Conservation (phyloP, 2,797 vertebrate species). For the Sebastes alutus region DNA sequence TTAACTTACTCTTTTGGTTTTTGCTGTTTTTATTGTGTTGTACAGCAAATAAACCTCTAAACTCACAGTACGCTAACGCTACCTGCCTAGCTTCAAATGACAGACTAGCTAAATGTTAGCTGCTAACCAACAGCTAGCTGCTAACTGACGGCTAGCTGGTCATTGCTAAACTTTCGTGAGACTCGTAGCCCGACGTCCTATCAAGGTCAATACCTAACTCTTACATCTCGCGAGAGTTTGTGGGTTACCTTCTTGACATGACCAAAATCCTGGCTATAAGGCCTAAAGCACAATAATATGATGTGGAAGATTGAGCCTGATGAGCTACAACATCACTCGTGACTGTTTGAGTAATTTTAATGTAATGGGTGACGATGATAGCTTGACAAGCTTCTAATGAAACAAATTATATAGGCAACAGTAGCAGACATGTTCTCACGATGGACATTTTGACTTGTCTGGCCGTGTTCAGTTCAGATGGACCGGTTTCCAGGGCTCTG, state of each 20-base stretch:
- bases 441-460: background rate
- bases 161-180: too few species aligned
- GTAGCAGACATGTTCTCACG: background rate
- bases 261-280: too few species aligned
- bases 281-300: background rate
- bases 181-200: too few species aligned
- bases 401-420: background rate
- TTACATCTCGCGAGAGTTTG: too few species aligned
- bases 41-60: background rate
- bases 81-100: background rate
- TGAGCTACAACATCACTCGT: background rate
- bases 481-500: background rate
- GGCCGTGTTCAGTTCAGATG: background rate
- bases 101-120: background rate
- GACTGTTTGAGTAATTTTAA: background rate
- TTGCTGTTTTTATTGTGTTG: too few species aligned
- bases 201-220: rapidly evolving
- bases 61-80: background rate
- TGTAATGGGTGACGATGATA: background rate
- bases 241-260: too few species aligned
- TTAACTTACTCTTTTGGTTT: background rate
- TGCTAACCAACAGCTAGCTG: too few species aligned
- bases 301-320: background rate
- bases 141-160: too few species aligned
- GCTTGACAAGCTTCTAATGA: background rate